Evolutionary conservation across 2,113 vertebrate species (phyloP).

Genomic region (Camelus bactrianus): DNA sequence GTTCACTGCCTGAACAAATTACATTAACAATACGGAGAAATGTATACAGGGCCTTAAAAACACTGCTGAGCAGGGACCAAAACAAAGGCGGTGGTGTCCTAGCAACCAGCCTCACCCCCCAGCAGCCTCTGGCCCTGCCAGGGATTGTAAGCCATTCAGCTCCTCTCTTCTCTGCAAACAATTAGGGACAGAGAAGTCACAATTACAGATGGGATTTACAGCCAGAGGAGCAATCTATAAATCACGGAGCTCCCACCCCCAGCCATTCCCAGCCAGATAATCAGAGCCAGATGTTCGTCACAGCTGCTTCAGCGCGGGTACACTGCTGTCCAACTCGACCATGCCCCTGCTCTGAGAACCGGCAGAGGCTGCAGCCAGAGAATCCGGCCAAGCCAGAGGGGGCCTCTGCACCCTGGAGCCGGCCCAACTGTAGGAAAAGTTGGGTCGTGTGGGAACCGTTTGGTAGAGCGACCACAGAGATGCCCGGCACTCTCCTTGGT

Average conservation of each 20-base stretch:
- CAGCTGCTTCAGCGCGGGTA: conserved; percentile 84
- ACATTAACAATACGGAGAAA: conserved; percentile 88
- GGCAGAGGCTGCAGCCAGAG: conserved; percentile 57
- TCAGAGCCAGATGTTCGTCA: conserved; percentile 88
- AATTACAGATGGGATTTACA: conserved; percentile 89
- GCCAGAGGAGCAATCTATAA: conserved; percentile 87
- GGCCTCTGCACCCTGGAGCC: conserved; percentile 67
- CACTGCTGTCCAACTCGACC: conserved; percentile 75
- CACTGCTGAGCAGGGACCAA: conserved; percentile 75
- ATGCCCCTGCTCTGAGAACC: conserved; percentile 77
- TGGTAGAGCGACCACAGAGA: background rate
- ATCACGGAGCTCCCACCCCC: conserved; percentile 81
- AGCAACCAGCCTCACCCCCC: conserved; percentile 63
- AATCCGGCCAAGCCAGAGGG: conserved; percentile 70
- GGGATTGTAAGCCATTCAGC: conserved; percentile 76
- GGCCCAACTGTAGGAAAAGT: conserved; percentile 55
- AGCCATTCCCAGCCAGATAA: conserved; percentile 85
- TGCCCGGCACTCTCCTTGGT: background rate
- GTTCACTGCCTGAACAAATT: conserved; percentile 87
- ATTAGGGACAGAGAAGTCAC: conserved; percentile 87
- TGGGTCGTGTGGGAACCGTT: conserved; percentile 47
- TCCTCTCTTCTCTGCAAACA: conserved; percentile 81
- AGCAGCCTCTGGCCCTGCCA: conserved; percentile 65
- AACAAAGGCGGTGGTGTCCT: conserved; percentile 79
- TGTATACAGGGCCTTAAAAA: conserved; percentile 84